A percentile compares a stretch with the other conserved stretches of the same genome.
Evolutionary conservation across 2,113 vertebrate species (phyloP).

Genomic region (Pachycephala philippinensis): DNA sequence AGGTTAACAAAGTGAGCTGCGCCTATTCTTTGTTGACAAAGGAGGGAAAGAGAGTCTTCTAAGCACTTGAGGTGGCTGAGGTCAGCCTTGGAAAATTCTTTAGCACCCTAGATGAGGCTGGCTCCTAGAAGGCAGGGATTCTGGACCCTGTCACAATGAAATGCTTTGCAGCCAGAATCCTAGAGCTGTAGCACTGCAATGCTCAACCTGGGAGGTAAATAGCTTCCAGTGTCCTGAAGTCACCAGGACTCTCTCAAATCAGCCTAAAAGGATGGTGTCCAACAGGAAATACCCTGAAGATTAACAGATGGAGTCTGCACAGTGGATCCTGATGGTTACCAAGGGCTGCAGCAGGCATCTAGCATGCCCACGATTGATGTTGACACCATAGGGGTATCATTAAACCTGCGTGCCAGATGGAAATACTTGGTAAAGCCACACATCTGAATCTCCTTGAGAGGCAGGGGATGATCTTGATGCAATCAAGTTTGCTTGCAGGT

Average conservation of each 20-base stretch:
- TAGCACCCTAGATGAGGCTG: neutral
- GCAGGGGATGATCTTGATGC: neutral
- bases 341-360: neutral
- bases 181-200: neutral
- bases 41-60: neutral
- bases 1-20: neutral
- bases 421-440: neutral
- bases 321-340: neutral
- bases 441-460: neutral
- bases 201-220: neutral
- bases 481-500: neutral
- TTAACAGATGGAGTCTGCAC: neutral
- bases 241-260: neutral
- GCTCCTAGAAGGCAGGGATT: neutral
- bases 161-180: neutral
- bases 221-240: neutral
- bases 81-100: neutral
- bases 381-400: neutral
- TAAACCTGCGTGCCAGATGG: neutral
- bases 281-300: neutral
- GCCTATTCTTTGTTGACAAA: neutral
- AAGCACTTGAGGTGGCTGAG: neutral
- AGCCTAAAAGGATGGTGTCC: neutral
- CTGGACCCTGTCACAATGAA: neutral
- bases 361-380: neutral